Evolutionary conservation across 1,140 invertebrate species (phyloP), one percentile per base, ranked within the genome.

Genomic region (Penaeus japonicus): DNA sequence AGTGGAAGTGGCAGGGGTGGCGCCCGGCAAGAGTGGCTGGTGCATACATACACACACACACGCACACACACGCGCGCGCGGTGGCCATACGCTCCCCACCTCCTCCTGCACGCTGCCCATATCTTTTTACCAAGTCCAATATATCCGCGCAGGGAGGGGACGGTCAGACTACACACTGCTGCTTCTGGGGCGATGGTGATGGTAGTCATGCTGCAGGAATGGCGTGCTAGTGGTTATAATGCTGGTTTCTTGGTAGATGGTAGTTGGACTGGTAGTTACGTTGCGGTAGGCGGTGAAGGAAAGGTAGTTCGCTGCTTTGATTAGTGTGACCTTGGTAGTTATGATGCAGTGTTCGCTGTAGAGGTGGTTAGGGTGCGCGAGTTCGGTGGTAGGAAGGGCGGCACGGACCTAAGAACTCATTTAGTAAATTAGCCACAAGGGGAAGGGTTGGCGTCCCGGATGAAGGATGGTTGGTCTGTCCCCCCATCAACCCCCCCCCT

Each of bases 341-440:
- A 47, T 47, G 47, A 47, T 47, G 47, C 47, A 47, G 10, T 15
- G 10, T 7, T 47, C 47, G 47, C 47, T 20, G 77, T 65, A 22
- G 57, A 62, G 57, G 81, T 39, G 57, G n/a, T 24, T 30, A 15
- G 53, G 54, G 12, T 30, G 55, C 22, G 35, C 59, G 18, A 62
- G 82, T 35, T 32, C 35, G 24, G 77, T 39, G 39, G 39, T n/a
- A 39, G 77, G 24, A n/a, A 24, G 82, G 59, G 30, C 39, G 82
- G 35, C 32, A 39, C 35, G 62, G 53, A n/a, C 59, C 59, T 65
- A 35, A 70, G 82, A 84, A 62, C 82, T 84, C 82, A 84, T 84
- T 84, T 84, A 84, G 62, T 84, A 84, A 84, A 84, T 84, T 84
- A 84, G 62, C 82, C 82, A 47, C 59, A 47, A 84, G 82, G 39